Evolutionary conservation across 2,113 vertebrate genomes (phyloP).

Genomic region (Oryzias celebensis): DNA sequence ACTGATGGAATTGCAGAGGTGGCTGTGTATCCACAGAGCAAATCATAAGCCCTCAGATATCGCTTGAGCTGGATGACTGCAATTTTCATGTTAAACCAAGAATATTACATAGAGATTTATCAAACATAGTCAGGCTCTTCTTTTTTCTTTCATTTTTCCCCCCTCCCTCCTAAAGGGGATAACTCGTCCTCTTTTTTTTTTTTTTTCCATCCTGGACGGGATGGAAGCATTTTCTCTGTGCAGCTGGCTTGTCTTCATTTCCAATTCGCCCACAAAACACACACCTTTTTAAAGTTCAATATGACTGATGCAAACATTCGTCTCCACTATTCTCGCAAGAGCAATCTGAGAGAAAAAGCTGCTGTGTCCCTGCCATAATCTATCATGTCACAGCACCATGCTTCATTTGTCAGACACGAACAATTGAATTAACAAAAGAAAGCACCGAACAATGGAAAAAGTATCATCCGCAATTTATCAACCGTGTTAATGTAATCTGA

Average conservation of each 20-base stretch:
- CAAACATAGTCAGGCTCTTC: slow-evolving; percentile 37
- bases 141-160: background rate
- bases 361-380: slow-evolving; percentile 38
- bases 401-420: slow-evolving; percentile 10
- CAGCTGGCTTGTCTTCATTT: slow-evolving; percentile 61
- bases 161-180: background rate
- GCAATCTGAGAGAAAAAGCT: slow-evolving; percentile 35
- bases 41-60: slow-evolving; percentile 65
- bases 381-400: slow-evolving; percentile 30
- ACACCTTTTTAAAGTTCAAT: slow-evolving; percentile 21
- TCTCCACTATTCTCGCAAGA: slow-evolving; percentile 26
- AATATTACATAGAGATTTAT: slow-evolving; percentile 52
- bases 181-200: background rate
- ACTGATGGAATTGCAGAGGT: slow-evolving; percentile 76
- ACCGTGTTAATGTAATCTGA: background rate
- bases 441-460: background rate
- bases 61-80: slow-evolving; percentile 55
- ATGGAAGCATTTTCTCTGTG: slow-evolving; percentile 28
- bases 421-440: slow-evolving; percentile 14
- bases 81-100: slow-evolving; percentile 69
- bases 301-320: slow-evolving; percentile 42
- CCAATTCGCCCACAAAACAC: slow-evolving; percentile 2
- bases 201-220: slow-evolving; percentile 4
- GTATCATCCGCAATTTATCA: slow-evolving; percentile 8
- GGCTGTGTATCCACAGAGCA: slow-evolving; percentile 69